Evolutionary conservation across 2,113 vertebrate genomes (phyloP).

Genomic region (Tamias sibiricus): DNA sequence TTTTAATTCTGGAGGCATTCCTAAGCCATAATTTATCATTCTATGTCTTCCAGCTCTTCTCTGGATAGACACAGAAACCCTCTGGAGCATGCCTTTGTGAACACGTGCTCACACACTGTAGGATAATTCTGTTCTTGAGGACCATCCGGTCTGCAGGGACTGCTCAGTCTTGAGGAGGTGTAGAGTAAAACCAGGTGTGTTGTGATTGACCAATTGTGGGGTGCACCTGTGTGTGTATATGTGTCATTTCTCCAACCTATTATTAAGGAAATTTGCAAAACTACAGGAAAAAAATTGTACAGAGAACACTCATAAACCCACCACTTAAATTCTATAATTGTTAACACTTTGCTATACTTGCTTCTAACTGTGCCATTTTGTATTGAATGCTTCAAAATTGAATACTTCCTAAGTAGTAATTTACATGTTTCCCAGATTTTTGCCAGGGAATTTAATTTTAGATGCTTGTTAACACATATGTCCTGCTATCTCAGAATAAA

Average conservation of each 20-base stretch:
- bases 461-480: conserved; percentile 13
- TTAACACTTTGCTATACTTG: neutral
- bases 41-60: neutral
- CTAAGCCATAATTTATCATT: neutral
- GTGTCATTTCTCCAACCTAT: neutral
- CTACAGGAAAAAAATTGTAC: neutral
- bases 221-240: neutral
- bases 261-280: conserved; percentile 23
- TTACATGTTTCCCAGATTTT: conserved; percentile 5
- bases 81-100: neutral
- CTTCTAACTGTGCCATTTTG: conserved; percentile 7
- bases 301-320: neutral
- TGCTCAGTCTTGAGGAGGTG: neutral
- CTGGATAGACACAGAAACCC: neutral
- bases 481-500: conserved; percentile 29
- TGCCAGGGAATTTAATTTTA: conserved; percentile 66
- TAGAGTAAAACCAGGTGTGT: neutral
- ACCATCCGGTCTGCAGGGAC: neutral
- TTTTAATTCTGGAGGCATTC: neutral
- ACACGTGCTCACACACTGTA: neutral
- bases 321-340: neutral
- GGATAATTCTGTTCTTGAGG: neutral
- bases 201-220: neutral
- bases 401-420: conserved; percentile 31
- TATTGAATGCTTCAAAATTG: neutral